Conservation (phyloP, 2,888 invertebrate species). For the Arrhopalites spinosus region DNA sequence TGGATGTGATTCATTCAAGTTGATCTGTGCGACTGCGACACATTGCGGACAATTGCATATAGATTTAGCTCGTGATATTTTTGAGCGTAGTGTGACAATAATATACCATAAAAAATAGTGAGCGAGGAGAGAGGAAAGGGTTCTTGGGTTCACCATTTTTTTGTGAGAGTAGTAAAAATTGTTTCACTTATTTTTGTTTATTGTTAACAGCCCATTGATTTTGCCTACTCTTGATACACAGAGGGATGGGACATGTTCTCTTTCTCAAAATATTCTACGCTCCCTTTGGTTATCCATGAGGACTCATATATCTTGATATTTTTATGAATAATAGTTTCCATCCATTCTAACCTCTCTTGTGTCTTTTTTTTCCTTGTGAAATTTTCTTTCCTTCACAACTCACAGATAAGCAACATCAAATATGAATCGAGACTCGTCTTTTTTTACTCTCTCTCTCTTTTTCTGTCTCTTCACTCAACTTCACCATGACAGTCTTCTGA, state of each 20-base stretch:
- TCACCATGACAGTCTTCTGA: not conserved
- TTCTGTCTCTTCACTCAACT: slow-evolving; percentile 2
- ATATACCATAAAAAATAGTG: slow-evolving; percentile 16
- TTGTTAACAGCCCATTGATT: slow-evolving; percentile 49
- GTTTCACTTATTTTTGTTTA: slow-evolving; percentile 48
- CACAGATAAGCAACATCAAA: slow-evolving; percentile 38
- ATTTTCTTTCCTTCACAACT: slow-evolving; percentile 27
- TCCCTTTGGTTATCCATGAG: slow-evolving; percentile 27
- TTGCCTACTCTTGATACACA: slow-evolving; percentile 1
- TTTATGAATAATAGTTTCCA: slow-evolving; percentile 42
- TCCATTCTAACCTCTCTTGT: not conserved
- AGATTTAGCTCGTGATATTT: slow-evolving; percentile 35
- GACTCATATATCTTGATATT: slow-evolving; percentile 47
- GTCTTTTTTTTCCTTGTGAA: not conserved
- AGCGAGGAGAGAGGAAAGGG: not conserved
- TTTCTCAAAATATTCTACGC: too few species aligned
- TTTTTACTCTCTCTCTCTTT: slow-evolving; percentile 13
- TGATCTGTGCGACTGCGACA: slow-evolving; percentile 32
- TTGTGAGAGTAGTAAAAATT: slow-evolving; percentile 36
- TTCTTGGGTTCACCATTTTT: not conserved
- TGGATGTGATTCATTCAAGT: slow-evolving; percentile 18
- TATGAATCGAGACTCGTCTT: slow-evolving; percentile 38
- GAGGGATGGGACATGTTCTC: not conserved
- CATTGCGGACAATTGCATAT: slow-evolving; percentile 37
- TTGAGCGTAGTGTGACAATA: slow-evolving; percentile 33